These are phyloP conservation scores for Propithecus deckenii DNA, from an alignment of 2,797 vertebrate genomes.

Conservation along the genomic window DNA sequence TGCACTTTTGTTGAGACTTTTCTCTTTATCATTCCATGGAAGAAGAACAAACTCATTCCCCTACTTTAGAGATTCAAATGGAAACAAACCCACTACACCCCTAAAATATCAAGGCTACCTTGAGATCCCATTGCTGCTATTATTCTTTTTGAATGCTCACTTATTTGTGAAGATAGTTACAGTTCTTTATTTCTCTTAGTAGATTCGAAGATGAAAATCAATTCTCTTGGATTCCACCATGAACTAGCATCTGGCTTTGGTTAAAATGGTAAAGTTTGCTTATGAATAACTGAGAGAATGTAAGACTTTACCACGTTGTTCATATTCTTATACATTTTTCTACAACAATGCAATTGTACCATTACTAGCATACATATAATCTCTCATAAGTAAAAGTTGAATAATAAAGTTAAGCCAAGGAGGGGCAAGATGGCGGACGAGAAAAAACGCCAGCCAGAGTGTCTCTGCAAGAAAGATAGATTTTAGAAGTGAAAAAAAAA, in stretches of 20 bases:
- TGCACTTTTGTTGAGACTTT: background rate
- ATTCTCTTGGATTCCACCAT: background rate
- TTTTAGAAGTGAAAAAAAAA: no score
- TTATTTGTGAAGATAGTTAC: background rate
- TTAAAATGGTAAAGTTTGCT: background rate
- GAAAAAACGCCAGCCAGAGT: no score
- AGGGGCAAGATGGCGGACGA: no score
- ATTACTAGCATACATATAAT: background rate
- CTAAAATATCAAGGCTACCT: constrained; percentile 11
- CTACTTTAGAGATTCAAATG: constrained; percentile 25
- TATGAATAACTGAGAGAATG: background rate
- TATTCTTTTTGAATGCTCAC: background rate
- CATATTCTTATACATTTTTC: background rate
- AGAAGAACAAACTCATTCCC: background rate
- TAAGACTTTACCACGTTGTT: background rate
- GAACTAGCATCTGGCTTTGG: background rate
- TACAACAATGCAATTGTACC: background rate
- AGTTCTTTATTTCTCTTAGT: background rate
- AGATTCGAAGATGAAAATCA: constrained; percentile 24
- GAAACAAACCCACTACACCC: background rate
- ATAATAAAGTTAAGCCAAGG: background rate
- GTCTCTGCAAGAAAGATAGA: no score
- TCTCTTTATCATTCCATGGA: background rate
- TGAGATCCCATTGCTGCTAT: background rate
- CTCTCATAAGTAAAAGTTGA: background rate